These are phyloP conservation scores for Scopus umbretta DNA, from an alignment of 2,113 vertebrate species.

Conservation along the genomic window DNA sequence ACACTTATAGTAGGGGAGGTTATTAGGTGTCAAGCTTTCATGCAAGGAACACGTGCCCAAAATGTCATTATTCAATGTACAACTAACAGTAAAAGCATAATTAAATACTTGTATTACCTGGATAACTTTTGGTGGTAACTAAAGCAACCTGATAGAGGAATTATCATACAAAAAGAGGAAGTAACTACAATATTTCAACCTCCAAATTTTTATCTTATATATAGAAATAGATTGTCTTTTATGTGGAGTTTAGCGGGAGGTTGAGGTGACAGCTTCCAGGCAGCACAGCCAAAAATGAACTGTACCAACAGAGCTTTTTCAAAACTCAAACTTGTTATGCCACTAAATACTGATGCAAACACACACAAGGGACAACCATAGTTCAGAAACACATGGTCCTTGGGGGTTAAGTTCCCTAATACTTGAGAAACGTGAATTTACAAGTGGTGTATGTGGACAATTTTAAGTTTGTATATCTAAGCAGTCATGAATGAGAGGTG, in stretches of 20 bases:
- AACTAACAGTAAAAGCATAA: background rate
- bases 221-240: background rate
- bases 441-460: background rate
- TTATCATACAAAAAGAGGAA: background rate
- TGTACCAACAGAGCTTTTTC: background rate
- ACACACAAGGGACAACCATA: accelerated
- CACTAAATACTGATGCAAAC: background rate
- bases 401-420: background rate
- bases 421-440: background rate
- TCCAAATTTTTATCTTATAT: background rate
- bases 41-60: background rate
- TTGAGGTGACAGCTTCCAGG: background rate
- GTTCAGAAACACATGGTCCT: background rate
- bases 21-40: background rate
- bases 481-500: background rate
- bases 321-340: background rate
- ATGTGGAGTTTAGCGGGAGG: background rate
- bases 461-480: background rate
- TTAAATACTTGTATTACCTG: background rate
- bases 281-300: background rate
- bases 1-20: background rate
- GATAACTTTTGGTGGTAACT: background rate
- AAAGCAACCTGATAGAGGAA: background rate
- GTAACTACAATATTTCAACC: background rate
- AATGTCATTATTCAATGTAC: background rate